A percentile compares a stretch with the other conserved stretches of the same genome.
These are phyloP conservation scores for Chorisops tibialis DNA, from an alignment of 2,888 invertebrate genomes.

Conservation along the genomic window DNA sequence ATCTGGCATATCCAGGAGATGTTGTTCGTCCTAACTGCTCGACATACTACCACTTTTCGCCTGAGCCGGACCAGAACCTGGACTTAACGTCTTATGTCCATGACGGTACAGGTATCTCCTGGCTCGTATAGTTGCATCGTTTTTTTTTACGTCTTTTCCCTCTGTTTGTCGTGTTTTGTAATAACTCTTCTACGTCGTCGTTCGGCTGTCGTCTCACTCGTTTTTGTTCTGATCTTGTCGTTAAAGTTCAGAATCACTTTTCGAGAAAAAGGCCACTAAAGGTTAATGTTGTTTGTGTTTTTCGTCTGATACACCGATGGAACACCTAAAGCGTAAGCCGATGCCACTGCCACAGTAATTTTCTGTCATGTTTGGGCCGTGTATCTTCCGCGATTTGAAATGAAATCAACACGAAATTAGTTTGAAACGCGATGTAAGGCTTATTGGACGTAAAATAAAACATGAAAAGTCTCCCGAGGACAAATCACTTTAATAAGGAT, in stretches of 20 bases:
- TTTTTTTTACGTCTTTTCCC: slow-evolving; percentile 1
- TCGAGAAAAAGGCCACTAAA: slow-evolving; percentile 28
- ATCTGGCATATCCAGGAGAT: slow-evolving; percentile 15
- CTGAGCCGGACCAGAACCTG: no score
- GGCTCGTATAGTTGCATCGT: background rate
- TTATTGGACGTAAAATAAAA: no score
- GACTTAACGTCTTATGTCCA: background rate
- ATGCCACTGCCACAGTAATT: slow-evolving; percentile 32
- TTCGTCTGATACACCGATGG: slow-evolving; percentile 26
- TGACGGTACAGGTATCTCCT: background rate
- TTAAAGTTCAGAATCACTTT: slow-evolving; percentile 31
- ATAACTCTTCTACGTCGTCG: slow-evolving; percentile 28
- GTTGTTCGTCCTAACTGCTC: slow-evolving; percentile 30
- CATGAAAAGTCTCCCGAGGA: no score
- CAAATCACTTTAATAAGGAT: no score
- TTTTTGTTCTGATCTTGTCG: slow-evolving; percentile 33
- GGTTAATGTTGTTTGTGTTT: slow-evolving; percentile 34
- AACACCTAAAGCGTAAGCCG: slow-evolving; percentile 33
- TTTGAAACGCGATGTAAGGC: slow-evolving; percentile 18
- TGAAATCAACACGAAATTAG: slow-evolving; percentile 29
- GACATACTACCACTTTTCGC: slow-evolving; percentile 28
- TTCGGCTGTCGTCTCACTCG: slow-evolving; percentile 19
- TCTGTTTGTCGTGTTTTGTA: slow-evolving; percentile 26
- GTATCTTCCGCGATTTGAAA: slow-evolving; percentile 25
- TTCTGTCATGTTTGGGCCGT: slow-evolving; percentile 29